phyloP scores from a whole-genome alignment of 2,113 vertebrate species.

The Bufo gargarizans region DNA sequence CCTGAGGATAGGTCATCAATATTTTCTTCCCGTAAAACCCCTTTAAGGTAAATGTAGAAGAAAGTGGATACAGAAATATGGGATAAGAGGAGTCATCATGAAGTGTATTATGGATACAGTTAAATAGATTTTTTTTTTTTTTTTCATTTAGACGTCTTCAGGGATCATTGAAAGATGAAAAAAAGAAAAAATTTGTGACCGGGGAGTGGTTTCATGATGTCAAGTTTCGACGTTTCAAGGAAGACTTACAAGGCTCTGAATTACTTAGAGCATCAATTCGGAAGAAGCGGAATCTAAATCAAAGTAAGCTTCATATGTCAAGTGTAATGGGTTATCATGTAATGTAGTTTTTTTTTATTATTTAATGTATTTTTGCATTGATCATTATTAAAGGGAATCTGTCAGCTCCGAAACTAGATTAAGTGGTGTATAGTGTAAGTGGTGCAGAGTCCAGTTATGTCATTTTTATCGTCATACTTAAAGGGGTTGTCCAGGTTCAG shows the following conservation, averaged over 20 bases:
- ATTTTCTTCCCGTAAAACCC: no score
- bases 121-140: neutral
- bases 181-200: conserved; percentile 74
- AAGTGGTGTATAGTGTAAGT: no score
- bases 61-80: neutral
- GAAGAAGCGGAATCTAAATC: conserved; percentile 62
- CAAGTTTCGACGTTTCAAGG: conserved; percentile 71
- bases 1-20: no score
- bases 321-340: no score
- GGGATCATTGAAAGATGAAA: conserved; percentile 72
- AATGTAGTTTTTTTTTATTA: no score
- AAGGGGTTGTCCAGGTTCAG: no score
- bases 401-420: no score
- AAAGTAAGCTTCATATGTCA: conserved; percentile 62
- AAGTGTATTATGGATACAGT: neutral
- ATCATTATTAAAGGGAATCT: no score
- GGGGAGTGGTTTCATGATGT: conserved; percentile 72
- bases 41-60: no score
- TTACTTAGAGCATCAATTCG: conserved; percentile 68
- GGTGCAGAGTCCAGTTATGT: no score
- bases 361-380: no score
- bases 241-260: conserved; percentile 66
- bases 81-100: neutral
- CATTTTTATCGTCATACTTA: no score
- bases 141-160: conserved; percentile 64